These are phyloP conservation scores for Caradrina clavipalpis DNA, from an alignment of 2,888 invertebrate genomes.

Conservation along the genomic window DNA sequence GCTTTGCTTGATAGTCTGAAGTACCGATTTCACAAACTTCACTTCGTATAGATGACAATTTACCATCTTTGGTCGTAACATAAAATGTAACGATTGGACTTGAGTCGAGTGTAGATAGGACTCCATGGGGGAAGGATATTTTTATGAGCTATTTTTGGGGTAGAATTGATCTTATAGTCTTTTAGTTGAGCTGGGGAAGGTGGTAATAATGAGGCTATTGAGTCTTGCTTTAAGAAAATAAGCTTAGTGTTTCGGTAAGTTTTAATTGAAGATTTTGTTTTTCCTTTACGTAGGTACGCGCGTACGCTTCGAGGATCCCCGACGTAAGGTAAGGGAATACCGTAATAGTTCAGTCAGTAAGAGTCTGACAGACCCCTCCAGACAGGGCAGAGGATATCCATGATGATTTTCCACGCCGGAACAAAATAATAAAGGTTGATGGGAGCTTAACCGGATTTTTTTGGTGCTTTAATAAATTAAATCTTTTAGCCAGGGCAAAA, in stretches of 20 bases:
- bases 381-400: no score
- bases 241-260: background rate
- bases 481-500: no score
- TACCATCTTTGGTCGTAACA: constrained; percentile 82
- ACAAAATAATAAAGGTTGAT: no score
- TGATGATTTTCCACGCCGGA: no score
- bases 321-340: no score
- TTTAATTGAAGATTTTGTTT: background rate
- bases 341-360: no score
- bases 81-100: constrained; percentile 83
- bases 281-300: no score
- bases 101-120: constrained; percentile 72
- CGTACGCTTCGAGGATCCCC: no score
- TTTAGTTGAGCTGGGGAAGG: constrained; percentile 17
- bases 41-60: constrained; percentile 82
- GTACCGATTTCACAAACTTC: constrained; percentile 52
- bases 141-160: constrained; percentile 53
- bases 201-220: background rate
- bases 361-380: no score
- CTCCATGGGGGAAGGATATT: constrained; percentile 53
- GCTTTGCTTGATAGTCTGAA: constrained; percentile 59
- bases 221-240: background rate
- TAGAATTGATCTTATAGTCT: constrained; percentile 14
- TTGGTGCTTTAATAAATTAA: no score
- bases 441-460: no score